Percentiles rank a stretch among this genome's conserved stretches.
Conservation (phyloP, 2,888 invertebrate genomes). For the Synergus laeviventris region DNA sequence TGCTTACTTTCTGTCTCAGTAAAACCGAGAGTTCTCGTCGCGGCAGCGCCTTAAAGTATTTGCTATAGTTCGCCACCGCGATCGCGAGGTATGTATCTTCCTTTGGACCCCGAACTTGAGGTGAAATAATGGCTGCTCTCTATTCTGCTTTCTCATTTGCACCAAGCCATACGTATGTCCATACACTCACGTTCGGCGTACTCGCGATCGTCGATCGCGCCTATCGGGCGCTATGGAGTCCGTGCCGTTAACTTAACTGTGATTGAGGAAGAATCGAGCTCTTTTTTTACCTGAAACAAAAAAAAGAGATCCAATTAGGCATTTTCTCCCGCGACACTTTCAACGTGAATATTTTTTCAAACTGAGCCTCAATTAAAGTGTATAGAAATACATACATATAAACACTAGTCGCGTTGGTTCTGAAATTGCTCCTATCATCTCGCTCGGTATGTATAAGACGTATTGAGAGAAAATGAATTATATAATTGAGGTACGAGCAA, state of each 20-base stretch:
- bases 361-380: background rate
- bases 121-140: constrained; percentile 53
- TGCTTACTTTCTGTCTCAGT: constrained; percentile 11
- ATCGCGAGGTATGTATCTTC: constrained; percentile 45
- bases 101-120: constrained; percentile 45
- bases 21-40: constrained; percentile 46
- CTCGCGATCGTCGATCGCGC: constrained; percentile 35
- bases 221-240: constrained; percentile 29
- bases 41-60: constrained; percentile 71
- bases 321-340: constrained; percentile 8
- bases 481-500: background rate
- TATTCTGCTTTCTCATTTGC: constrained; percentile 50
- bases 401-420: background rate
- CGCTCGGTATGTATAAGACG: background rate
- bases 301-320: constrained; percentile 33
- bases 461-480: background rate
- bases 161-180: constrained; percentile 30
- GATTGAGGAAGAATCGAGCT: constrained; percentile 40
- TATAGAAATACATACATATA: background rate
- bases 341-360: background rate
- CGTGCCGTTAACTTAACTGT: constrained; percentile 16
- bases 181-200: constrained; percentile 20
- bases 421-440: background rate
- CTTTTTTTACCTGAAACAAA: constrained; percentile 46
- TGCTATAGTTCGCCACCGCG: constrained; percentile 58